A percentile compares a stretch with the other conserved stretches of the same genome.
Conservation (phyloP, 2,797 vertebrate genomes). For the Tragelaphus oryx region DNA sequence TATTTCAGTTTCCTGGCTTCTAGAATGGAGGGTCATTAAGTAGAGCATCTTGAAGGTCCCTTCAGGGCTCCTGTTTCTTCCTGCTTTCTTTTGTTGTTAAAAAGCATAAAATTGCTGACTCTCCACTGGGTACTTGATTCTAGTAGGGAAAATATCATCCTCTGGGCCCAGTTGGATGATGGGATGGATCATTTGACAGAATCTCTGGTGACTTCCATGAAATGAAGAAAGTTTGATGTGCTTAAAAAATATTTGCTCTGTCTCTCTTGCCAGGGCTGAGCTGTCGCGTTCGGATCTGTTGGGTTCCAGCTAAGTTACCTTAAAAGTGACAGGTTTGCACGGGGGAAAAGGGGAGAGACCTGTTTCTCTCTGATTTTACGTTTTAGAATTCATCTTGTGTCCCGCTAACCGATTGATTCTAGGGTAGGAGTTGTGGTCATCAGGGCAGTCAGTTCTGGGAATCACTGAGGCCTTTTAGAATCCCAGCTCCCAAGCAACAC, state of each 20-base stretch:
- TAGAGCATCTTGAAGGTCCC: neutral
- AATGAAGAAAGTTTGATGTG: neutral
- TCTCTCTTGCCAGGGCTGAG: neutral
- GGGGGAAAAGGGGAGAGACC: neutral
- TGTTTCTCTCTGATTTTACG: neutral
- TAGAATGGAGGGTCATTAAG: neutral
- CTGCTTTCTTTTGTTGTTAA: slow-evolving; percentile 29
- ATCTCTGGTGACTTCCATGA: neutral
- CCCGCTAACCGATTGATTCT: neutral
- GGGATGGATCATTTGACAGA: neutral
- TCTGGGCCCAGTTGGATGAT: neutral
- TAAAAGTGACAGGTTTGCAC: neutral
- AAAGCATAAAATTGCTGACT: slow-evolving; percentile 27
- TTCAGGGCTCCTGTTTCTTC: neutral
- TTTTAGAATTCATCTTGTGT: neutral
- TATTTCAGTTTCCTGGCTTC: neutral
- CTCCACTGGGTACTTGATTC: neutral
- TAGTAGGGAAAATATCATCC: neutral
- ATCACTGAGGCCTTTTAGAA: neutral
- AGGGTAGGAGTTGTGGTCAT: neutral
- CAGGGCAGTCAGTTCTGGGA: neutral
- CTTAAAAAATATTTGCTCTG: neutral
- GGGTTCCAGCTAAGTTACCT: neutral
- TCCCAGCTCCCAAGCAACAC: neutral
- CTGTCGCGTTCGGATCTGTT: neutral